Percentiles rank a stretch among this genome's conserved stretches.
Conservation (phyloP, 2,888 invertebrate species). For the Meandrusa payeni region DNA sequence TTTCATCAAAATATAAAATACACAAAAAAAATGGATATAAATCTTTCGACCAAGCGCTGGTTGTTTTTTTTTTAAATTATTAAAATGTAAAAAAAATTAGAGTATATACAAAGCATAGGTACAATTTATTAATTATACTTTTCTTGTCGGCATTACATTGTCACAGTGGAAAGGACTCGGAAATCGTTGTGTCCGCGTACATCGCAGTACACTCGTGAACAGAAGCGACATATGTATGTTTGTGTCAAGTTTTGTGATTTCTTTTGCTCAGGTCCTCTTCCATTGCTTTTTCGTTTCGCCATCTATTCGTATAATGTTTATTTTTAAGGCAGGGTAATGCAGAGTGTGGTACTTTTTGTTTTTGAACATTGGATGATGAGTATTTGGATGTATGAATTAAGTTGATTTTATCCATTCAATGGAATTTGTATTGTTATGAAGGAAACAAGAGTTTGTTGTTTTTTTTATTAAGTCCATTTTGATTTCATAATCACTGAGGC, state of each 20-base stretch:
- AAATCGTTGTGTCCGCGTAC: constrained; percentile 43
- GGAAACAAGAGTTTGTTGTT: constrained; percentile 74
- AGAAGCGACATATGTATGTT: constrained; percentile 60
- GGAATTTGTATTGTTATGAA: constrained; percentile 77
- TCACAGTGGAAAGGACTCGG: constrained; percentile 67
- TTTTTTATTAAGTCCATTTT: constrained; percentile 74
- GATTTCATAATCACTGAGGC: constrained; percentile 69
- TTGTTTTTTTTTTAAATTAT: constrained; percentile 82
- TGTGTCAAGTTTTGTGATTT: constrained; percentile 67
- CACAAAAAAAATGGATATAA: constrained; percentile 81
- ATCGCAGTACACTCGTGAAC: constrained; percentile 42
- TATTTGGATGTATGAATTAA: constrained; percentile 78
- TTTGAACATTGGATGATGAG: constrained; percentile 70
- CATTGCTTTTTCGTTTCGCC: constrained; percentile 76
- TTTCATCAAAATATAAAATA: constrained; percentile 81
- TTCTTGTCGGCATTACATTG: constrained; percentile 77
- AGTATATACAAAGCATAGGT: constrained; percentile 80
- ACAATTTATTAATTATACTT: constrained; percentile 81
- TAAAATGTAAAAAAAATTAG: constrained; percentile 81
- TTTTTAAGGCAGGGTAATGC: constrained; percentile 79
- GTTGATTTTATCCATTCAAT: constrained; percentile 77
- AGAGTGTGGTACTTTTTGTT: constrained; percentile 74
- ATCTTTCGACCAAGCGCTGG: constrained; percentile 80
- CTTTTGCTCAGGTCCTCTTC: constrained; percentile 76
- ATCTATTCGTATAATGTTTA: constrained; percentile 74